Conservation (phyloP, 2,888 invertebrate species). For the Trachelus stipa region DNA sequence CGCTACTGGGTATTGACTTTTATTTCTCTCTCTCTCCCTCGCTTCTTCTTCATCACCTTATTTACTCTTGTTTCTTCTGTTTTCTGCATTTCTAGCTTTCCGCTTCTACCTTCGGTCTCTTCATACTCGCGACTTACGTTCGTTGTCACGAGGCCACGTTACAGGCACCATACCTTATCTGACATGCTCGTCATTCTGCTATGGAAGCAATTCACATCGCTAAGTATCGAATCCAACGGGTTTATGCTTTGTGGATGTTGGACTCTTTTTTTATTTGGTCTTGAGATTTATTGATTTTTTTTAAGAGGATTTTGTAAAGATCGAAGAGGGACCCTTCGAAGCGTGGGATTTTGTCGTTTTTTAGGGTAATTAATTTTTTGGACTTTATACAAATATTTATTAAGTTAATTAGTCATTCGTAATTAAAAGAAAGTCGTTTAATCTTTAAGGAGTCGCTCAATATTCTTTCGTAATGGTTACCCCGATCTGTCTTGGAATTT, state of each 20-base stretch:
- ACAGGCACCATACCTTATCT: slow-evolving; percentile 33
- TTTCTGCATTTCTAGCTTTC: slow-evolving; percentile 31
- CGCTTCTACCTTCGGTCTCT: slow-evolving; percentile 29
- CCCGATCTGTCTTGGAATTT: too few relatives aligned
- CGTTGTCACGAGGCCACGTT: slow-evolving; percentile 28
- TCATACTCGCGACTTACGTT: slow-evolving; percentile 28
- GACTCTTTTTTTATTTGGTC: slow-evolving; percentile 1
- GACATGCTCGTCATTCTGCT: slow-evolving; percentile 13
- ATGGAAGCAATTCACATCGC: neutral
- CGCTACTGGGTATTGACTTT: slow-evolving; percentile 12
- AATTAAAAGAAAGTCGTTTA: too few relatives aligned
- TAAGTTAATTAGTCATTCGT: too few relatives aligned
- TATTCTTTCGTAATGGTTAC: too few relatives aligned
- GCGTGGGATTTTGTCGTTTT: too few relatives aligned
- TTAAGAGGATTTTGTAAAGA: slow-evolving; percentile 17
- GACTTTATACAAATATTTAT: too few relatives aligned
- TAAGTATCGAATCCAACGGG: too few relatives aligned
- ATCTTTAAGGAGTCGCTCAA: too few relatives aligned
- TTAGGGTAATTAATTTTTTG: too few relatives aligned
- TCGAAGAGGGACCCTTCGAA: too few relatives aligned
- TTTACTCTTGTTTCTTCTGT: slow-evolving; percentile 23
- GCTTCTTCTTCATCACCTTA: slow-evolving; percentile 18
- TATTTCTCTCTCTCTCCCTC: slow-evolving; percentile 15
- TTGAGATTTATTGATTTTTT: slow-evolving; percentile 10
- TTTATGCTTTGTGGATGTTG: too few relatives aligned